phyloP scores from a whole-genome alignment of 2,113 vertebrate species.

The Perccottus glenii region DNA sequence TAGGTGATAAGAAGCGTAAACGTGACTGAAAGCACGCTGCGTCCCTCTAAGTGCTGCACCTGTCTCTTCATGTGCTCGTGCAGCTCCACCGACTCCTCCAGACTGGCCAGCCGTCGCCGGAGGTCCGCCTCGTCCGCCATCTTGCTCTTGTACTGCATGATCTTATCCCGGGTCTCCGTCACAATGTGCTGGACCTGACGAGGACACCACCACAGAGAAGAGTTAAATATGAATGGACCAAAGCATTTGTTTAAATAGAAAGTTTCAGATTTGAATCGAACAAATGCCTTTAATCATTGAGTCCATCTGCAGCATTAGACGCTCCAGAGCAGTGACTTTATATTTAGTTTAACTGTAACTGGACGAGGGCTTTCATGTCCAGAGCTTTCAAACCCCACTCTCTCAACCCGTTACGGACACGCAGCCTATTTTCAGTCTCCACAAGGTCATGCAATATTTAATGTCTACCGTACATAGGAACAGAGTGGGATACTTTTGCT shows the following conservation, averaged over 20 bases:
- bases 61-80: conserved; percentile 94
- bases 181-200: conserved; percentile 88
- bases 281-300: background rate
- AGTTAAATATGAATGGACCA: background rate
- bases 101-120: conserved; percentile 87
- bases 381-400: background rate
- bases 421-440: background rate
- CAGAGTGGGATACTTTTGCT: background rate
- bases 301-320: background rate
- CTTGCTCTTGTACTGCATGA: conserved; percentile 92
- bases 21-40: no score
- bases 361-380: background rate
- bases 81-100: conserved; percentile 93
- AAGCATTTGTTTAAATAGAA: no score
- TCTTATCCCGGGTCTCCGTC: conserved; percentile 94
- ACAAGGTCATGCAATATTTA: conserved; percentile 1
- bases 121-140: conserved; percentile 92
- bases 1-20: no score
- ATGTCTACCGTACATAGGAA: background rate
- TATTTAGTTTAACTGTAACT: background rate
- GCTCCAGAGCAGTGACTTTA: background rate
- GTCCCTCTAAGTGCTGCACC: conserved; percentile 36
- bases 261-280: no score
- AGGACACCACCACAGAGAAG: background rate
- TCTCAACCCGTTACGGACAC: background rate